Evolutionary conservation across 2,113 vertebrate genomes (phyloP), one percentile per base, ranked within the genome.

Genomic region (Pristiophorus japonicus): DNA sequence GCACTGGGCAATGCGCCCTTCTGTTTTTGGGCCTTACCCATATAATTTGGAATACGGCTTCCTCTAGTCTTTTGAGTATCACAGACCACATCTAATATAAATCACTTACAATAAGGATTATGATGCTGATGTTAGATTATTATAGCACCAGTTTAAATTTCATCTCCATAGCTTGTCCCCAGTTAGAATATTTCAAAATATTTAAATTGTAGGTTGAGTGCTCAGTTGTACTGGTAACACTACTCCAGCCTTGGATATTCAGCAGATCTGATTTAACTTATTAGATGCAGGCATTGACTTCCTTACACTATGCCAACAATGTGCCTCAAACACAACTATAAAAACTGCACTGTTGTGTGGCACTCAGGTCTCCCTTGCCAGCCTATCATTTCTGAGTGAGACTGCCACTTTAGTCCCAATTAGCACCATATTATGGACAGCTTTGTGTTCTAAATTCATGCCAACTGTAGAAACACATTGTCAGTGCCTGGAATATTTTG

Each of bases 401-500:
- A 5, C 88, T 91, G 88, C 88, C 88, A 91, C 34, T 38, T 34
- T 91, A 91, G 55, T 91, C 88, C 88, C n/a, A 91, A 91, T 91
- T 91, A 91, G 55, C 88, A 63, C 59, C 55, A 91, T 16, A 91
- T 91, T 91, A 91, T 91, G 88, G 88, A 91, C 51, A 91, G 55
- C 62, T 91, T 91, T 91, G 55, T 62, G 88, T 62, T 92, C 59
- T 38, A 92, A 92, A 24, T 65, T 92, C 59, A 38, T 65, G 88
- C 88, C 88, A 63, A 92, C n/a, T 92, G 88, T 8, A 91, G 59
- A 91, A 91, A 63, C 88, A 91, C 59, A 63, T 91, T 63, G 59
- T 92, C n/a, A 92, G 7, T 92, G 59, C 59, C 88, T 62, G 62
- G 88, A 92, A 92, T 92, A 92, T 65, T 92, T 92, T 92, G 88